These are phyloP conservation scores for Amiota mariae DNA, from an alignment of 2,888 invertebrate species.

Conservation along the genomic window DNA sequence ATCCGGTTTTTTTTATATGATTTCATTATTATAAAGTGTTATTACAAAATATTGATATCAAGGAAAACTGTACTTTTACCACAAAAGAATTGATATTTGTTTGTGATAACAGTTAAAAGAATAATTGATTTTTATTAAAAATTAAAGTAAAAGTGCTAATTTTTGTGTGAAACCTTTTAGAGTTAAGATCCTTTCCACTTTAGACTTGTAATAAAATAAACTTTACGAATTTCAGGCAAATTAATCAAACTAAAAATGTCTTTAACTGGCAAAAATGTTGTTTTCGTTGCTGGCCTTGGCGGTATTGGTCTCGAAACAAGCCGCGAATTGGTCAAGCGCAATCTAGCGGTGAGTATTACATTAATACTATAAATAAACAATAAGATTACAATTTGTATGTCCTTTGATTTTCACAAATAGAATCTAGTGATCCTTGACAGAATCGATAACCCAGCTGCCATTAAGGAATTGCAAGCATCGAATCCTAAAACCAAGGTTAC, in stretches of 20 bases:
- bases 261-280: slow-evolving; percentile 60
- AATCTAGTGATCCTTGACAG: slow-evolving; percentile 64
- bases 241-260: slow-evolving; percentile 46
- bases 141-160: too few relatives aligned
- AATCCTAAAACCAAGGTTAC: slow-evolving; percentile 54
- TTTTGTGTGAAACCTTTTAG: too few relatives aligned
- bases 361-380: not conserved
- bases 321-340: slow-evolving; percentile 53
- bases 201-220: too few relatives aligned
- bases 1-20: not conserved
- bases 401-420: slow-evolving; percentile 43
- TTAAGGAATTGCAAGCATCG: slow-evolving; percentile 53
- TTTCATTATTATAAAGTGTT: slow-evolving; percentile 38
- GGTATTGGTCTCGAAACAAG: slow-evolving; percentile 66
- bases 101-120: not conserved
- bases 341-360: slow-evolving; percentile 48
- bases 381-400: not conserved
- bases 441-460: slow-evolving; percentile 52
- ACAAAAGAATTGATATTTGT: too few relatives aligned
- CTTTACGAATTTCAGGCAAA: slow-evolving; percentile 25
- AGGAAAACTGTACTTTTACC: slow-evolving; percentile 60
- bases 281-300: slow-evolving; percentile 66
- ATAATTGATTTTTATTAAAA: too few relatives aligned
- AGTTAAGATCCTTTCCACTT: too few relatives aligned
- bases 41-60: slow-evolving; percentile 49